These are phyloP conservation scores for Hypotaenidia okinawae DNA, from an alignment of 2,797 vertebrate species.

Conservation along the genomic window DNA sequence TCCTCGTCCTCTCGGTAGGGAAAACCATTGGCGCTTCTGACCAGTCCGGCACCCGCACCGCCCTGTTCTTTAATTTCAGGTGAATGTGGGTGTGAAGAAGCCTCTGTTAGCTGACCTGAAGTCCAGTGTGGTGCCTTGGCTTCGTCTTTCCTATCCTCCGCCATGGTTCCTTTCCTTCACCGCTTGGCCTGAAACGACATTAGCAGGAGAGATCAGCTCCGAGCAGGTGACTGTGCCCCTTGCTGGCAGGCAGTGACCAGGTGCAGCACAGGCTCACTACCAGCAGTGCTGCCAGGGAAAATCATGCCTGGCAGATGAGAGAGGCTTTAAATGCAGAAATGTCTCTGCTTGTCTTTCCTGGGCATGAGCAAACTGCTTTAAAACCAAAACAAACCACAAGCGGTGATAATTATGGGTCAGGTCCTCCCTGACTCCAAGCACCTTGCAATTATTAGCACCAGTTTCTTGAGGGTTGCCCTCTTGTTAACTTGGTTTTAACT, in stretches of 20 bases:
- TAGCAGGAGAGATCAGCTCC: constrained; percentile 31
- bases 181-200: constrained; percentile 64
- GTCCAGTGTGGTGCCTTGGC: constrained; percentile 91
- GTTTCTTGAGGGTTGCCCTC: background rate
- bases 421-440: background rate
- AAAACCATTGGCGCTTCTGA: constrained; percentile 92
- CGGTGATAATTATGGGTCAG: background rate
- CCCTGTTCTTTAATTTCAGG: constrained; percentile 86
- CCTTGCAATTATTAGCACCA: background rate
- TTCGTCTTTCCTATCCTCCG: constrained; percentile 94
- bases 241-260: background rate
- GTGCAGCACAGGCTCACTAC: background rate
- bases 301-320: background rate
- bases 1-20: constrained; percentile 85
- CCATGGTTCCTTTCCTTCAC: constrained; percentile 82
- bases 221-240: background rate
- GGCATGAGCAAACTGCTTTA: accelerated
- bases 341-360: background rate
- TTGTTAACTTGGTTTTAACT: background rate
- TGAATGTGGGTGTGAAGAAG: constrained; percentile 76
- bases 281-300: background rate
- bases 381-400: background rate
- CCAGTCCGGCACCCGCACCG: constrained; percentile 75
- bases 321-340: background rate
- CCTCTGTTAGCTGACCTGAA: constrained; percentile 77